Conservation (phyloP, 2,113 vertebrate genomes). For the Microtus pennsylvanicus region DNA sequence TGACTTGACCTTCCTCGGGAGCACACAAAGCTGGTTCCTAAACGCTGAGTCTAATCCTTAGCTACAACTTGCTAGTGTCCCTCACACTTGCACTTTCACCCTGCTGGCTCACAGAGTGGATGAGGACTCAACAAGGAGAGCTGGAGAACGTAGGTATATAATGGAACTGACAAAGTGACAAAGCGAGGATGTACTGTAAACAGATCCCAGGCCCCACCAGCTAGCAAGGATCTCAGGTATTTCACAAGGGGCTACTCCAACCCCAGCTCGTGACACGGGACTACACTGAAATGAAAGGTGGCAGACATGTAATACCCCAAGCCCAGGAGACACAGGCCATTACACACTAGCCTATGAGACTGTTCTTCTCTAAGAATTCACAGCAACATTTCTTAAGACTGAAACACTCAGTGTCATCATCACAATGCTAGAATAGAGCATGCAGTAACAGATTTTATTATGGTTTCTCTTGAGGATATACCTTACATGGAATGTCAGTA, state of each 20-base stretch:
- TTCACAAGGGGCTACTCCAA: not conserved
- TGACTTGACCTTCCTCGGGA: not conserved
- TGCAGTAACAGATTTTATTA: not conserved
- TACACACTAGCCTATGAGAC: not conserved
- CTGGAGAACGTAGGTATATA: not conserved
- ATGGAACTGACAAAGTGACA: not conserved
- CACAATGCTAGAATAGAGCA: not conserved
- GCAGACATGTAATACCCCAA: not conserved
- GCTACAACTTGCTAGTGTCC: not conserved
- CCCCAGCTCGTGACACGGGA: not conserved
- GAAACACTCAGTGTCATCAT: not conserved
- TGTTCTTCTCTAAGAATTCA: not conserved
- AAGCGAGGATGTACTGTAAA: not conserved
- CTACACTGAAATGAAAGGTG: fast-evolving
- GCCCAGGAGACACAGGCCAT: too few species aligned
- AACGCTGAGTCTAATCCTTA: too few species aligned
- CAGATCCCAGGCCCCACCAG: not conserved
- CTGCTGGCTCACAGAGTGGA: fast-evolving
- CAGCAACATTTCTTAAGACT: not conserved
- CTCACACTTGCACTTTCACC: not conserved
- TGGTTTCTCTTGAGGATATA: not conserved
- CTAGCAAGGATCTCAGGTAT: fast-evolving
- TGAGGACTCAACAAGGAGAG: not conserved
- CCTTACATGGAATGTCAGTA: not conserved
- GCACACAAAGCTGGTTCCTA: not conserved